Evolutionary conservation across 1,140 invertebrate species (phyloP), one percentile per base, ranked within the genome.

Genomic region (Cryptotermes secundus): DNA sequence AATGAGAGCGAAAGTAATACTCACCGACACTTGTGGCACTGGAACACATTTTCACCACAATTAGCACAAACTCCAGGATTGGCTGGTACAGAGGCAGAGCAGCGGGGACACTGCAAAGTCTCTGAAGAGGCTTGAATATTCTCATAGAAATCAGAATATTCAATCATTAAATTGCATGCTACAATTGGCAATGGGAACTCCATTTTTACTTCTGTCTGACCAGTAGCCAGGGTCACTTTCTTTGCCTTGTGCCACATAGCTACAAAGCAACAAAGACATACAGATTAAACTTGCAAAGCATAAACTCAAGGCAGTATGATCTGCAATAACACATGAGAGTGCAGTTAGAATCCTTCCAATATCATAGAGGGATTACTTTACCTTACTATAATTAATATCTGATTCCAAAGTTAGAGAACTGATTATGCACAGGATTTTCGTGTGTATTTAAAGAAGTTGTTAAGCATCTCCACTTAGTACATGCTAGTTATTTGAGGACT

Each of bases 131-230:
- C 95, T 90, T 93, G 95, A 87, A 93, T 93, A 89, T 95, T 98
- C 88, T 99, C 98, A 88, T 98, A 99, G 89, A 99, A 99, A 88
- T 99, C 98, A 0, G 96, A 95, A 90, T 99, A 99, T 89, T 99
- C 98, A 88, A 99, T 96, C 97, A 99, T 99, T n/a, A 99, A 90
- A 90, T 99, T 99, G 88, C 98, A 99, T 0, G 98, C 98, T 1
- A 98, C 96, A 79, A 99, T 99, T 0, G 98, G 98, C 38, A 99
- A 90, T 0, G 97, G 96, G 88, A 99, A 98, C 89, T 98, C 97
- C 83, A 99, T 96, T 90, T 99, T 98, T 0, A 98, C 94, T 89
- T 99, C 98, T 0, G 97, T 97, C 89, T 99, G 98, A 0, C 96
- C 97, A 14, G 97, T 95, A 81, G 96, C 94, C 24, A 99, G 90